A percentile compares a stretch with the other conserved stretches of the same genome.
Evolutionary conservation across 2,113 vertebrate genomes (phyloP).

Genomic region (Patagioenas fasciata): DNA sequence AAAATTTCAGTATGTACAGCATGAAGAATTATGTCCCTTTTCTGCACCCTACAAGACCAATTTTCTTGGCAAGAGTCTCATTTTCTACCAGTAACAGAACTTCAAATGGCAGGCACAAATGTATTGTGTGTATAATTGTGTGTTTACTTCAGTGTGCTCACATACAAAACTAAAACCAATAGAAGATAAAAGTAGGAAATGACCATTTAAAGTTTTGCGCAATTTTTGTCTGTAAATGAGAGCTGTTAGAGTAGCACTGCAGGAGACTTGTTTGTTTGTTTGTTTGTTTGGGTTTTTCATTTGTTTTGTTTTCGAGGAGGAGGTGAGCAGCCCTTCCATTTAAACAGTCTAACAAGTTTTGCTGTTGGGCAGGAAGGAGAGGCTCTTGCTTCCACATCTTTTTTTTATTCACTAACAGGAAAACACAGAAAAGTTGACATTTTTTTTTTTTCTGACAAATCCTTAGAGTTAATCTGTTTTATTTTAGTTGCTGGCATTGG

Average conservation of each 20-base stretch:
- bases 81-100: not conserved
- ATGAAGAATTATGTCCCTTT: not conserved
- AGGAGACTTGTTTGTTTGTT: not conserved
- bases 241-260: not conserved
- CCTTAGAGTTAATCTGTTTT: constrained; percentile 23
- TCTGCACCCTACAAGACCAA: not conserved
- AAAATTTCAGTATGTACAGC: not conserved
- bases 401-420: not conserved
- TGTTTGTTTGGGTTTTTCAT: not conserved
- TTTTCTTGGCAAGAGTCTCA: not conserved
- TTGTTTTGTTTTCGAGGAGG: not conserved
- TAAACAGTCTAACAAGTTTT: not conserved
- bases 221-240: not conserved
- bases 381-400: not conserved
- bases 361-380: not conserved
- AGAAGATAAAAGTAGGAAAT: not conserved
- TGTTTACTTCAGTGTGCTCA: not conserved
- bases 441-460: constrained; percentile 23
- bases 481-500: not conserved
- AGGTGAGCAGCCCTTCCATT: not conserved
- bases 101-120: fast-evolving
- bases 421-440: constrained; percentile 18
- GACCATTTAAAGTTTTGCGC: not conserved
- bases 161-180: not conserved
- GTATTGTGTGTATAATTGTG: not conserved